These are phyloP conservation scores for Cremastinae sp. DNA, from an alignment of 2,888 invertebrate species.

Conservation along the genomic window DNA sequence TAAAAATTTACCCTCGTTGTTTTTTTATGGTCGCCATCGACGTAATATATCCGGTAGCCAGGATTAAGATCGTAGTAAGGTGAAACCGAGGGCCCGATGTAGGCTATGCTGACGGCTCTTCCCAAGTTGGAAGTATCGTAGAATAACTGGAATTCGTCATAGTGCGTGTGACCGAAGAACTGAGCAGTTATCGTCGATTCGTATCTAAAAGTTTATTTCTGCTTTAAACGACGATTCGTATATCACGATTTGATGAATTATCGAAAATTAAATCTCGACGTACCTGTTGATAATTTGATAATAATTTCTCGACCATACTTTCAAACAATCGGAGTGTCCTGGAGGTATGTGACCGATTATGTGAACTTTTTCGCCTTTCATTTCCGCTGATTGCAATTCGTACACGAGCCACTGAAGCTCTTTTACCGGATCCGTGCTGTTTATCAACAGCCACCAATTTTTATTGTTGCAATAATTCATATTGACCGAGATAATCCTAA, in stretches of 20 bases:
- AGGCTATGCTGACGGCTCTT: conserved; percentile 93
- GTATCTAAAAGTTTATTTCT: conserved; percentile 84
- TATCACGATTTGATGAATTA: too few species aligned
- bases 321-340: conserved; percentile 94
- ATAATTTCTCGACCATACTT: conserved; percentile 97
- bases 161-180: conserved; percentile 97
- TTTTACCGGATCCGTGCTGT: conserved; percentile 97
- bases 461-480: conserved; percentile 98
- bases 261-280: conserved; percentile 8
- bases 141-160: conserved; percentile 96
- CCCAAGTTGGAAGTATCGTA: conserved; percentile 92
- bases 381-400: conserved; percentile 95
- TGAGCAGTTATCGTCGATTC: conserved; percentile 94
- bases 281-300: conserved; percentile 92
- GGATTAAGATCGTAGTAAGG: conserved; percentile 96
- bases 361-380: conserved; percentile 96
- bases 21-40: conserved; percentile 94
- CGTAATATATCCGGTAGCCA: conserved; percentile 96
- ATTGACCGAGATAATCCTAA: conserved; percentile 95
- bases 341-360: conserved; percentile 98
- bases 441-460: conserved; percentile 97
- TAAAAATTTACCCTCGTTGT: conserved; percentile 91
- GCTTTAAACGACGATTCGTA: too few species aligned
- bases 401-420: conserved; percentile 97
- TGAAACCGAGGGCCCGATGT: conserved; percentile 96